Evolutionary conservation across 2,888 invertebrate species (phyloP).

Genomic region (Frankliniella intonsa): DNA sequence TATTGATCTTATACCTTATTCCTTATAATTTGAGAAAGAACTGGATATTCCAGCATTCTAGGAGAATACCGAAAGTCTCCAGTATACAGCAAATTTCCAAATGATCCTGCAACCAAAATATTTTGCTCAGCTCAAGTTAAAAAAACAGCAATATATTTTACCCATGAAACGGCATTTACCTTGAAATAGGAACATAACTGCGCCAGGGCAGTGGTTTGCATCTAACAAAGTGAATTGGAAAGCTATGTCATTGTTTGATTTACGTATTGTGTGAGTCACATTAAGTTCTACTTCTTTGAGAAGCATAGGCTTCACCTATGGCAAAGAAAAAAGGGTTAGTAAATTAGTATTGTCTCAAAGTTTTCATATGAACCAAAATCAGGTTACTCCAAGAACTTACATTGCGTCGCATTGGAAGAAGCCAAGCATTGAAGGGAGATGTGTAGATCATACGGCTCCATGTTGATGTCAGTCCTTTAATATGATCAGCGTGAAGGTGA

Average conservation of each 20-base stretch:
- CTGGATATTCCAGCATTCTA: slow-evolving; percentile 31
- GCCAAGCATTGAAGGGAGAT: slow-evolving; percentile 33
- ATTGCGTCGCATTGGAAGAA: slow-evolving; percentile 29
- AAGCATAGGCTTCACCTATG: slow-evolving; percentile 29
- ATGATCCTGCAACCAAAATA: slow-evolving; percentile 34
- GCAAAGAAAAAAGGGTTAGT: background rate
- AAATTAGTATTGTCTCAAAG: background rate
- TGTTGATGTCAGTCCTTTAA: slow-evolving; percentile 13
- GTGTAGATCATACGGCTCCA: slow-evolving; percentile 30
- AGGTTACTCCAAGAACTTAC: slow-evolving; percentile 9
- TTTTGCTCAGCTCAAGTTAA: background rate
- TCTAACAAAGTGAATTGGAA: slow-evolving; percentile 33
- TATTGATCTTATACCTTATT: slow-evolving; percentile 29
- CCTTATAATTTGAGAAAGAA: slow-evolving; percentile 29
- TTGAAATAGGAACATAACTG: slow-evolving; percentile 36
- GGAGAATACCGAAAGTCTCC: slow-evolving; percentile 35
- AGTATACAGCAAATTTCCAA: slow-evolving; percentile 36
- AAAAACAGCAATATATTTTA: background rate
- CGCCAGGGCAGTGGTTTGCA: slow-evolving; percentile 34
- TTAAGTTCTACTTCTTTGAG: slow-evolving; percentile 23
- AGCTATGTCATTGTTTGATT: background rate
- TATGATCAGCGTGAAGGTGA: slow-evolving; percentile 32
- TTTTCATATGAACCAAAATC: too few species aligned
- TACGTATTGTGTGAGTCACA: slow-evolving; percentile 27
- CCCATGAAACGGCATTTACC: slow-evolving; percentile 24